These are phyloP conservation scores for Poecilus cupreus DNA, from an alignment of 2,888 invertebrate genomes.

Conservation along the genomic window DNA sequence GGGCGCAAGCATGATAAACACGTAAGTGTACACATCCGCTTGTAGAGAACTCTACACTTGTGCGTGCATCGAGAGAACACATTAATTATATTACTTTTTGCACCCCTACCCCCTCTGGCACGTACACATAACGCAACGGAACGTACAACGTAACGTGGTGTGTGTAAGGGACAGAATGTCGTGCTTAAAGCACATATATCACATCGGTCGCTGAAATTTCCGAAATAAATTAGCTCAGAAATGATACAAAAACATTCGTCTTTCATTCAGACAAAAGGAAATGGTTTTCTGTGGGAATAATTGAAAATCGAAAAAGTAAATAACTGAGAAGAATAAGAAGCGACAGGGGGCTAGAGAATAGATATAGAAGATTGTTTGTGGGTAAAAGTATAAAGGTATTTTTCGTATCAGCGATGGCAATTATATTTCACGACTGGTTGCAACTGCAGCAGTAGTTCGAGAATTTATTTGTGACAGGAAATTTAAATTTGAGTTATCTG, in stretches of 20 bases:
- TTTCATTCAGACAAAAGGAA: slow-evolving; percentile 49
- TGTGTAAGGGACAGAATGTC: slow-evolving; percentile 19
- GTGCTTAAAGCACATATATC: slow-evolving; percentile 49
- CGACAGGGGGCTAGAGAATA: not conserved
- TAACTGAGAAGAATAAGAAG: not conserved
- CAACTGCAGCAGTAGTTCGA: not conserved
- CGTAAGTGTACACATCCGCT: slow-evolving; percentile 28
- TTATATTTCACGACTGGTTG: slow-evolving; percentile 18
- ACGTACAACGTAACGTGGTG: slow-evolving; percentile 6
- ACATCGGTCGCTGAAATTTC: slow-evolving; percentile 42
- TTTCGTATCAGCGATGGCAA: slow-evolving; percentile 2
- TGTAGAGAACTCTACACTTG: not conserved
- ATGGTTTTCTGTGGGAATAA: slow-evolving; percentile 38
- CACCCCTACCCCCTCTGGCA: not conserved
- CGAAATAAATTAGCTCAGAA: slow-evolving; percentile 54
- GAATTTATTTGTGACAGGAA: not conserved
- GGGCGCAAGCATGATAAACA: slow-evolving; percentile 32
- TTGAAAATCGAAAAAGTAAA: slow-evolving; percentile 58
- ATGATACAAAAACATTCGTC: slow-evolving; percentile 58
- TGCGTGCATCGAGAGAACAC: slow-evolving; percentile 28
- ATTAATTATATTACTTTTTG: slow-evolving; percentile 53
- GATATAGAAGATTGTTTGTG: slow-evolving; percentile 8
- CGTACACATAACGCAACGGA: not conserved
- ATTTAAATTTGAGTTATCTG: not conserved
- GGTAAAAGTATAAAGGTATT: not conserved